Evolutionary conservation across 2,888 invertebrate species (phyloP), one percentile per base, ranked within the genome.

Genomic region (Timandra comae): DNA sequence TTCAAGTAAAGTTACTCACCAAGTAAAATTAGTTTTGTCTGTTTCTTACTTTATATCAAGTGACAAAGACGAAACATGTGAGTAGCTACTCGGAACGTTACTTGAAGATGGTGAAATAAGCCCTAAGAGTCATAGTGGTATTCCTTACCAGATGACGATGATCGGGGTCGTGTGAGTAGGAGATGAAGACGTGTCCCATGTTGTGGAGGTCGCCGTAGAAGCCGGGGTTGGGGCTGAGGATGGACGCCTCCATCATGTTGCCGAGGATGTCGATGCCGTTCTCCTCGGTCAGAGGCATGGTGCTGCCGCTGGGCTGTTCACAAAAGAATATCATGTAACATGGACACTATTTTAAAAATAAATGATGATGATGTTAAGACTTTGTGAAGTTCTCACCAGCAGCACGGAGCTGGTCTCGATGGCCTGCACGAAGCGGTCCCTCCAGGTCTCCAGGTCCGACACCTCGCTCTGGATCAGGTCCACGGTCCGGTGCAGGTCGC

Each of bases 121-220:
- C n/a, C n/a, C n/a, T n/a, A n/a, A n/a, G n/a, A n/a, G n/a, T n/a
- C n/a, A n/a, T n/a, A n/a, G n/a, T n/a, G n/a, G n/a, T n/a, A n/a
- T n/a, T n/a, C 6, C 75, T 75, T 61, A 91, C 92, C 82, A 91
- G 69, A 62, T 91, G 90, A 37, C 91, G 85, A 60, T 91, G 90
- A 65, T 94, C 93, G 0, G 95, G 94, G 68, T 96, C 95, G 59
- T 95, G 95, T 2, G 90, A 77, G 63, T 90, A 91, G 0, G 93
- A 90, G 41, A 95, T 88, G 59, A 93, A 88, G 3, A 93, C 89
- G 59, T 95, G 95, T 0, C 94, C 94, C 78, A 91, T 87, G 73
- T 95, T 95, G 75, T 96, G 95, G 22, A 94, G 56, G 69, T 94
- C 91, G 0, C 95, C 95, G 62, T 94, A 94, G 58, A 91, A 86